Percentiles rank a stretch among this genome's conserved stretches.
Conservation (phyloP, 2,797 vertebrate genomes). For the Pseudochromis fuscus region DNA sequence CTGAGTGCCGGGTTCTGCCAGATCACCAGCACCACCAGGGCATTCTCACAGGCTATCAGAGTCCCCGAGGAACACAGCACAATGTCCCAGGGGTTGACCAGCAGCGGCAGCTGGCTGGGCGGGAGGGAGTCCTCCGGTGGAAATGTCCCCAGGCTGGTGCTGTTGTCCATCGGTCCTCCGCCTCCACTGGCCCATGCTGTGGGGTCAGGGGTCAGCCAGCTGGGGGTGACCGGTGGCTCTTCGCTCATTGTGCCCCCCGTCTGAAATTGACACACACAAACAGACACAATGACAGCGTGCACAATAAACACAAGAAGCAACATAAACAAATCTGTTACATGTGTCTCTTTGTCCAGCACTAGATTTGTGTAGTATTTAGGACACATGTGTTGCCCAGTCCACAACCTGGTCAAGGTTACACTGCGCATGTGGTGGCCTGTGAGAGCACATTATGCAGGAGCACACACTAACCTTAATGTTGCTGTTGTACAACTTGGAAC, state of each 20-base stretch:
- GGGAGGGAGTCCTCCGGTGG: slow-evolving; percentile 83
- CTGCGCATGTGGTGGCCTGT: neutral
- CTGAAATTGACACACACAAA: slow-evolving; percentile 68
- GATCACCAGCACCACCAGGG: slow-evolving; percentile 98
- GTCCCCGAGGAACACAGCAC: slow-evolving; percentile 97
- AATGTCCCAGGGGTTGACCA: slow-evolving; percentile 98
- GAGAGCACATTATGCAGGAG: slow-evolving; percentile 14
- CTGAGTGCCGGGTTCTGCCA: slow-evolving; percentile 96
- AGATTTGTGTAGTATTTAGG: neutral
- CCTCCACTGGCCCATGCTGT: slow-evolving; percentile 87
- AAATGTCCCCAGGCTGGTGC: slow-evolving; percentile 83
- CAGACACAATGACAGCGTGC: neutral
- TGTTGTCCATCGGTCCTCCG: slow-evolving; percentile 86
- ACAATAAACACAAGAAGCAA: neutral
- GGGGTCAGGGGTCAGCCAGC: slow-evolving; percentile 90
- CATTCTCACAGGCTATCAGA: slow-evolving; percentile 98
- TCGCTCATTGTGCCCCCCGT: slow-evolving; percentile 95
- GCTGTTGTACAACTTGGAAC: slow-evolving; percentile 1
- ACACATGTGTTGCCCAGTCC: slow-evolving; percentile 28
- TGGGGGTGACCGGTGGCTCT: slow-evolving; percentile 90
- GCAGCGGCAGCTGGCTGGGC: slow-evolving; percentile 86
- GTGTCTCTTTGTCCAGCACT: neutral
- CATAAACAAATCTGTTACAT: neutral
- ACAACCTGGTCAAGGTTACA: slow-evolving; percentile 11
- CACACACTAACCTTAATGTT: neutral